These are phyloP conservation scores for Amaurobius ferox DNA, from an alignment of 2,888 invertebrate species.

Conservation along the genomic window DNA sequence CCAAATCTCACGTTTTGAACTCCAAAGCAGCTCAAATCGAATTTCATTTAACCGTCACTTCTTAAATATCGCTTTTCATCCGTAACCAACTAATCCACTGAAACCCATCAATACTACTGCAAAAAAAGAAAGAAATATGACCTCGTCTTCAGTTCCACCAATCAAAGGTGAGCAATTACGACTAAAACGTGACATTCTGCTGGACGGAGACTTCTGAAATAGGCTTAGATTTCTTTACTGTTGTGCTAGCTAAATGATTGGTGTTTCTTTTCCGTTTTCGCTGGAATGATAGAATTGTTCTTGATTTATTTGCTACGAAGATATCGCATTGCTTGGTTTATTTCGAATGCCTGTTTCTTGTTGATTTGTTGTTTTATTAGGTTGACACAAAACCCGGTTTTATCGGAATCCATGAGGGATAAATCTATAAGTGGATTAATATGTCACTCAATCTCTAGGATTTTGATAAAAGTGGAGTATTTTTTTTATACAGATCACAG, in stretches of 20 bases:
- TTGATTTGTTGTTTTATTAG: neutral
- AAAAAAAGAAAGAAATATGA: conserved; percentile 21
- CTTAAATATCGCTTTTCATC: neutral
- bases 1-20: neutral
- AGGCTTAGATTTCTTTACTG: conserved; percentile 15
- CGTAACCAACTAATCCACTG: neutral
- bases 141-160: conserved; percentile 18
- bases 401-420: neutral
- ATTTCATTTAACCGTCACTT: neutral
- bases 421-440: neutral
- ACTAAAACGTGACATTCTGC: conserved; percentile 49
- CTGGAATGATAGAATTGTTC: conserved; percentile 34
- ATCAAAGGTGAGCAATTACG: conserved; percentile 54
- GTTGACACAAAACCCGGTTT: neutral
- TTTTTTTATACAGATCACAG: no score
- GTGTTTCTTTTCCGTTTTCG: conserved; percentile 38
- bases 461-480: no score
- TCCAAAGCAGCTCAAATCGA: neutral
- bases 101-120: neutral
- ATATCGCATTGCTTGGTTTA: neutral
- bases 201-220: conserved; percentile 31
- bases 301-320: conserved; percentile 15
- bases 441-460: no score
- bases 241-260: conserved; percentile 39
- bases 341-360: neutral